These are phyloP conservation scores for Pomatostomus ruficeps DNA, from an alignment of 2,113 vertebrate genomes.

Conservation along the genomic window DNA sequence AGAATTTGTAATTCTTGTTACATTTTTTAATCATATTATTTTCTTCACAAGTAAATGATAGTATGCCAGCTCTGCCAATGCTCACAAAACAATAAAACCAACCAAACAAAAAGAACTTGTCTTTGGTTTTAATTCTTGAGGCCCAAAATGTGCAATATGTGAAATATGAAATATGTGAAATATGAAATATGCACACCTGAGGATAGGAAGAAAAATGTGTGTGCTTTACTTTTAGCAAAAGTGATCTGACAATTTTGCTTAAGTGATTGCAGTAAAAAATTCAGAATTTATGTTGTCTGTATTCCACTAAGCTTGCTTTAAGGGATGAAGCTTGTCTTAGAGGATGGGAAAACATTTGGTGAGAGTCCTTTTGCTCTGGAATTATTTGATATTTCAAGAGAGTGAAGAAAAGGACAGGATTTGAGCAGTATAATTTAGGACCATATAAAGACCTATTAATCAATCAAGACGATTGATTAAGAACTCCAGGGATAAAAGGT, in stretches of 20 bases:
- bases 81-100: neutral
- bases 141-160: neutral
- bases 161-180: neutral
- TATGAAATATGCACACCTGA: neutral
- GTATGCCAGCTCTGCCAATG: neutral
- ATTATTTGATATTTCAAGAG: neutral
- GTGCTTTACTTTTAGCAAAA: neutral
- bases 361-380: neutral
- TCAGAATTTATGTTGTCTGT: neutral
- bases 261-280: neutral
- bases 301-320: neutral
- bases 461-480: neutral
- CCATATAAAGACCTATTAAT: conserved; percentile 18
- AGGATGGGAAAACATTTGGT: neutral
- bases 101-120: rapidly evolving
- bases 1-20: neutral
- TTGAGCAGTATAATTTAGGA: neutral
- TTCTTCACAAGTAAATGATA: neutral
- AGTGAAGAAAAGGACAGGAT: neutral
- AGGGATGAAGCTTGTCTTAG: neutral
- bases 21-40: neutral
- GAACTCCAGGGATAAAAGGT: neutral
- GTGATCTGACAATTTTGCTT: neutral
- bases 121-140: neutral
- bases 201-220: neutral